Evolutionary conservation across 2,888 invertebrate species (phyloP), one percentile per base, ranked within the genome.

Genomic region (Stenotaenia linearis): DNA sequence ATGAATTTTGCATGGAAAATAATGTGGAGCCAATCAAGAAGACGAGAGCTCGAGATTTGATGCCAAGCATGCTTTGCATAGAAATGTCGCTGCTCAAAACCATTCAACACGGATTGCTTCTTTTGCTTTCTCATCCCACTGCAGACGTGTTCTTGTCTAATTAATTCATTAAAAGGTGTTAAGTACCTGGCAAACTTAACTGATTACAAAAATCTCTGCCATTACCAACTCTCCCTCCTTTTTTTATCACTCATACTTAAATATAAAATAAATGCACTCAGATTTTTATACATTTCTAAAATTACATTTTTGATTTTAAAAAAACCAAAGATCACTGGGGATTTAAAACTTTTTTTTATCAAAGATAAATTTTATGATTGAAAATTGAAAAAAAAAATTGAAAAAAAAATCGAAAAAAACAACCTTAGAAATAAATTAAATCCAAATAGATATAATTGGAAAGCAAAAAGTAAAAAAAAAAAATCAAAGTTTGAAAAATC

Each of bases 51-150:
- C 69, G 69, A 69, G 69, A 69, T 69, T 69, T 69, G 69, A 69
- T 69, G 69, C 69, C 69, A n/a, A 69, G 69, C 69, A 69, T 69
- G 69, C 69, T 69, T 69, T 69, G 69, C 69, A 69, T 69, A 69
- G 69, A 69, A 69, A 69, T 69, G 69, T 69, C 69, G 25, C 28
- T 23, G 69, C 69, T 69, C 69, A 69, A 50, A 50, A 69, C 69
- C 25, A 69, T 69, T 69, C 69, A 28, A 69, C 69, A 69, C 69
- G 69, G 69, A 69, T 69, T 69, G 69, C 25, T 69, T 69, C 69
- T 69, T 69, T 10, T 69, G 69, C 69, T 69, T 28, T 69, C 28
- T 69, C 69, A 69, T 69, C 69, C 9, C 50, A 50, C 18, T 50
- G 50, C 50, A 50, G 50, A 50, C 69, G 69, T 69, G 69, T 69